Percentiles rank a stretch among this genome's conserved stretches.
These are phyloP conservation scores for Neopelma chrysocephalum DNA, from an alignment of 2,797 vertebrate species.

Conservation along the genomic window DNA sequence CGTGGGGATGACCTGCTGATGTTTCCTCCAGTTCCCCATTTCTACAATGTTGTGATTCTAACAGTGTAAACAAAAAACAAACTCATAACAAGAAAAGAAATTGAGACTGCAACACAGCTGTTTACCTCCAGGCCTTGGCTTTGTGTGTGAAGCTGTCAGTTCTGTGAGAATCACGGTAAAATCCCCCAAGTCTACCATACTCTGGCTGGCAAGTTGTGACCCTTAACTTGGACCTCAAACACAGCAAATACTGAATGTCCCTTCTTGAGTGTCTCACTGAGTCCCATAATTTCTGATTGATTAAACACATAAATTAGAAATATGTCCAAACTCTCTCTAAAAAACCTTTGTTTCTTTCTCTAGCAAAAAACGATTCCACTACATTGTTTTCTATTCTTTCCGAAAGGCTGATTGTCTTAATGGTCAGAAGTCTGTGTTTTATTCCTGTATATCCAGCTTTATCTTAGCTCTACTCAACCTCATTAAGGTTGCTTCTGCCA, in stretches of 20 bases:
- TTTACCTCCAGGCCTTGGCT: not conserved
- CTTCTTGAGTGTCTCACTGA: not conserved
- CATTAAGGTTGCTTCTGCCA: conserved; percentile 2
- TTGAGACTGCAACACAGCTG: not conserved
- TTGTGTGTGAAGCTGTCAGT: not conserved
- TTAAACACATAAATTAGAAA: not conserved
- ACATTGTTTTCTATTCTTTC: not conserved
- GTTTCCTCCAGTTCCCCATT: not conserved
- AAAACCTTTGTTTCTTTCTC: not conserved
- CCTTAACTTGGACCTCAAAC: not conserved
- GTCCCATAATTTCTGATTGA: not conserved
- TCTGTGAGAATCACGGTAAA: not conserved
- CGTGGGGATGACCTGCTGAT: not conserved
- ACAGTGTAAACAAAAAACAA: not conserved
- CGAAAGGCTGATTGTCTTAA: not conserved
- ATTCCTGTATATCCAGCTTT: not conserved
- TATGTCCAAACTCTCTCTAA: not conserved
- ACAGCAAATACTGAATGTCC: not conserved
- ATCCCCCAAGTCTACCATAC: not conserved
- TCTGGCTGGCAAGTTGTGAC: not conserved
- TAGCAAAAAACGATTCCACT: not conserved
- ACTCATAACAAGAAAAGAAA: not conserved
- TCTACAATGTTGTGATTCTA: not conserved
- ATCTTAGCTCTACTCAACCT: not conserved
- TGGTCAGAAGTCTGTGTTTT: not conserved